Base-by-base conservation (phyloP, 2,888 invertebrate genomes). In the Hedya salicella region DNA sequence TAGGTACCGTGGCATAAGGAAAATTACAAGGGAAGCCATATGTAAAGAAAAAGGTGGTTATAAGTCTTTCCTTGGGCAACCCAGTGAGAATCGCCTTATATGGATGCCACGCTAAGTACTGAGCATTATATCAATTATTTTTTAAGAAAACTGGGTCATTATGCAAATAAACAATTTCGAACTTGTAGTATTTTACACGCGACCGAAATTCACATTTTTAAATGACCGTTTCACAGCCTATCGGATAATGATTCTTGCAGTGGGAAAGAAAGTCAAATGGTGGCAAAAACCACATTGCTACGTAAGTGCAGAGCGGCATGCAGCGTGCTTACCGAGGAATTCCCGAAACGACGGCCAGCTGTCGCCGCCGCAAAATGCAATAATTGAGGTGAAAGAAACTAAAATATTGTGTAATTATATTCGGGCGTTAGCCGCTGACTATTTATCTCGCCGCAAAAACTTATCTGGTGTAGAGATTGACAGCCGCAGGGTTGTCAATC, bases 381-480 rank as follows among this genome's bases (percentile, higher is more conserved):
- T 90, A 87, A 91, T 90, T 89, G 86, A 80, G 75, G 81, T 78
- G 87, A 90, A 91, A 88, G 82, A 71, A 72, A 70, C 79, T 86
- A 81, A 87, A 87, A 86, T 88, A 85, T 88, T 80, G 81, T 82
- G 78, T 87, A 87, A 89, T 89, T 89, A 87, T 86, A 86, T 85
- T 81, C 81, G 76, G 75, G 78, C 73, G 77, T 77, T 75, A 71
- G 74, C 75, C 75, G 76, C 76, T 75, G 73, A 79, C 80, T 77
- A 81, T 83, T 78, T 79, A 82, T 79, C 73, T 70, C 62, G 67
- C 57, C 44, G 70, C 76, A 86, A 85, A 85, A 85, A 83, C 69
- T 73, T 67, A 76, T 78, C 74, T 75, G 76, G 74, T 78, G 76
- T 78, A 72, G 74, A 77, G 80, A 83, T 83, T 78, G 81, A 82